Evolutionary conservation across 2,113 vertebrate species (phyloP).

Genomic region (Hiodon alosoides): DNA sequence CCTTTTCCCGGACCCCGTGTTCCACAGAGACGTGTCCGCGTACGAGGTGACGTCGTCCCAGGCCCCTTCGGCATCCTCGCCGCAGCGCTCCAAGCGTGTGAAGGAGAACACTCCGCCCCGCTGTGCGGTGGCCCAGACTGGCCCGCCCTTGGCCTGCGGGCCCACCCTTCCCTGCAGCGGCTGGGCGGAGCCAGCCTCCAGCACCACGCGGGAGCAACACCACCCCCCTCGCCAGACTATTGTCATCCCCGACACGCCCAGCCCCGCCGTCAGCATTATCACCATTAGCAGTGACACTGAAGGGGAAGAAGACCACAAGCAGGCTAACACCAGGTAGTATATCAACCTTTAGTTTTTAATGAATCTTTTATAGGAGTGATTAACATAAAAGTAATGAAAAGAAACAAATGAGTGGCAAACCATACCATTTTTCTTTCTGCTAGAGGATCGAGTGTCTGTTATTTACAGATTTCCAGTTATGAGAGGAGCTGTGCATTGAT

Average conservation of each 20-base stretch:
- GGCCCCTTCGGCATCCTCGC: constrained; percentile 67
- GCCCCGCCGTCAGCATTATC: constrained; percentile 94
- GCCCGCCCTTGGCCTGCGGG: constrained; percentile 61
- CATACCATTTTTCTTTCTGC: too few species aligned
- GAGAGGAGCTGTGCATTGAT: constrained; percentile 36
- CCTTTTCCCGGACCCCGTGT: not conserved
- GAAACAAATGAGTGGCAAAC: too few species aligned
- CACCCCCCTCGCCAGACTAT: constrained; percentile 74
- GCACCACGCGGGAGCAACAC: constrained; percentile 54
- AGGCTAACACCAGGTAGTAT: constrained; percentile 76
- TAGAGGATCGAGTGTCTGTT: too few species aligned
- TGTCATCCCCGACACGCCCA: constrained; percentile 93
- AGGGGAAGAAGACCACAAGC: constrained; percentile 92
- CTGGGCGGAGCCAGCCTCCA: constrained; percentile 51
- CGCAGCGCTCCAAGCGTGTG: constrained; percentile 91
- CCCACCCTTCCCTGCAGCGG: constrained; percentile 67
- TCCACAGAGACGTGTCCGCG: constrained; percentile 76
- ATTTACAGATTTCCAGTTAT: too few species aligned
- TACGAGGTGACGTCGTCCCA: constrained; percentile 92
- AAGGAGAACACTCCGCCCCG: constrained; percentile 97
- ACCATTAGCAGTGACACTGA: constrained; percentile 98
- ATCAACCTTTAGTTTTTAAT: too few species aligned
- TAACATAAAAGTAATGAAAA: too few species aligned
- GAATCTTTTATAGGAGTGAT: too few species aligned
- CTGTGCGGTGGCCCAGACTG: constrained; percentile 80